Conservation (phyloP, 2,888 invertebrate genomes). For the Cephus rjabovi region DNA sequence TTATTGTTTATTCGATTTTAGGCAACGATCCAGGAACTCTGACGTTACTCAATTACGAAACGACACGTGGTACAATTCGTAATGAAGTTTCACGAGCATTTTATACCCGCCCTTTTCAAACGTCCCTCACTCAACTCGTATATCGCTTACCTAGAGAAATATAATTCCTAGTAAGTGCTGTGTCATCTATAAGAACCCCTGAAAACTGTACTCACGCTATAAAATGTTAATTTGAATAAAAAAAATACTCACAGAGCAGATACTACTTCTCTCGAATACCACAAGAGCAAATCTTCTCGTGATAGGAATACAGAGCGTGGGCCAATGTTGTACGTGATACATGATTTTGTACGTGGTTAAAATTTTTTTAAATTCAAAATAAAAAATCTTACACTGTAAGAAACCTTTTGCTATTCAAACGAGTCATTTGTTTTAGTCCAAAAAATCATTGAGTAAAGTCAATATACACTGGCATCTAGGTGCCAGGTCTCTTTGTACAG, state of each 20-base stretch:
- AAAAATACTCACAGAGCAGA: background rate
- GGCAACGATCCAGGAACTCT: background rate
- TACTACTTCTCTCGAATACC: background rate
- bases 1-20: background rate
- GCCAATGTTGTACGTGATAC: background rate
- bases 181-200: background rate
- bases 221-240: background rate
- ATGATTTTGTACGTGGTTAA: background rate
- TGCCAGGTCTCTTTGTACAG: constrained; percentile 24
- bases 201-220: background rate
- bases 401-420: background rate
- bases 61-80: background rate
- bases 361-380: no score
- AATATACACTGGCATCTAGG: background rate
- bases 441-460: background rate
- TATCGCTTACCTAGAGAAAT: background rate
- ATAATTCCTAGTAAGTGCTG: background rate
- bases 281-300: background rate
- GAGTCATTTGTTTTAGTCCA: background rate
- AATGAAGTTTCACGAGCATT: background rate
- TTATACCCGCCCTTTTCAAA: background rate
- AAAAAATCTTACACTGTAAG: background rate
- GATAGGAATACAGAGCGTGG: background rate
- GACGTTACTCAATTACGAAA: background rate
- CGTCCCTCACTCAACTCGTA: background rate